Evolutionary conservation across 2,113 vertebrate species (phyloP), one percentile per base, ranked within the genome.

Genomic region (Rhombomys opimus): DNA sequence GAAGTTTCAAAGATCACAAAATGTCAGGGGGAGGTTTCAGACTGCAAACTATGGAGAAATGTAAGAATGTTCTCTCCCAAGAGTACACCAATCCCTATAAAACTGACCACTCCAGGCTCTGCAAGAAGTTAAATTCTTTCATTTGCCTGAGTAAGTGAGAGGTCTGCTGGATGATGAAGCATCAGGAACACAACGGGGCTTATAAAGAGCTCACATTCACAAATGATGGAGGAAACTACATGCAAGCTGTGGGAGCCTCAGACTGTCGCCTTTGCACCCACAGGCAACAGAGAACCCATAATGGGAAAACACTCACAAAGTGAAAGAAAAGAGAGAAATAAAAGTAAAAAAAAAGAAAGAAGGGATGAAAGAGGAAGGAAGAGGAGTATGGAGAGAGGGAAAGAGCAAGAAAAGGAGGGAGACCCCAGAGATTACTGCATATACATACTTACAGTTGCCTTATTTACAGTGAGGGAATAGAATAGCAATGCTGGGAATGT

Each of bases 171-270:
- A 25, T 54, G 38, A 32, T 20, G 7, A 65, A 35, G 8, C 27
- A 32, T 30, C 11, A 14, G 4, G 20, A 63, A 86, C 41, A 67
- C 2, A 0, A 6, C 4, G 27, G 9, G 7, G 2, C 9, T 32
- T 65, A 18, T 32, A 46, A 59, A 86, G 4, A 17, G 8, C 72
- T 80, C 32, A 35, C 23, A 65, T 32, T 38, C 7, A 9, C 2
- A 12, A n/a, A 1, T 32, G 8, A 22, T 11, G 12, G 22, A 27
- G 27, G 20, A 25, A n/a, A 61, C 54, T 14, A 1, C 2, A 4
- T 61, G 61, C n/a, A 27, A 78, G 27, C 72, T 7, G 0, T 77
- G 27, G 50, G 27, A 80, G 2, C 15, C 13, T 22, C 6, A 61
- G 17, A 9, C 20, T 8, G n/a, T 22, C 9, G 57, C 35, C 50